Conservation (phyloP, 1,140 invertebrate genomes). For the Pogonus chalceus region DNA sequence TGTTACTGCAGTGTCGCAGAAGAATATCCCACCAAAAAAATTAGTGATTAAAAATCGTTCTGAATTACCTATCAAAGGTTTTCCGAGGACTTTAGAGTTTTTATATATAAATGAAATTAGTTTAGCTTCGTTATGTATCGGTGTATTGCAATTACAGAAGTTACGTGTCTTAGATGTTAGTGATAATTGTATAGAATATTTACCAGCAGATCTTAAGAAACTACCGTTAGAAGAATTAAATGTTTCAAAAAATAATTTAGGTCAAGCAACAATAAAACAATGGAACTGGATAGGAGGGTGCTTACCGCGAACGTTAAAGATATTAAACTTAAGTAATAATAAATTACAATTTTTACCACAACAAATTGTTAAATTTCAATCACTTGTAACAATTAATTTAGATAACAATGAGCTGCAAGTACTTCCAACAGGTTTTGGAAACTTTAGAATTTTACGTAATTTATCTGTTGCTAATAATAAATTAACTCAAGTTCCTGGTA, state of each 20-base stretch:
- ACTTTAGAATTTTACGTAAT: slow-evolving; percentile 23
- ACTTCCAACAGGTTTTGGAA: slow-evolving; percentile 37
- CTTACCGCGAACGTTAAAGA: slow-evolving; percentile 29
- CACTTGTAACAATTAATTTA: slow-evolving; percentile 44
- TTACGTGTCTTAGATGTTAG: slow-evolving; percentile 63
- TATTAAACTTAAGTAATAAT: slow-evolving; percentile 55
- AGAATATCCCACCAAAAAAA: slow-evolving; percentile 40
- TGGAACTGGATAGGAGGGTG: slow-evolving; percentile 55
- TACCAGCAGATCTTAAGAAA: slow-evolving; percentile 64
- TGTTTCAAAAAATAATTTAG: slow-evolving; percentile 60
- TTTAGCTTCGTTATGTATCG: slow-evolving; percentile 51
- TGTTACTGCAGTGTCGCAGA: slow-evolving; percentile 36
- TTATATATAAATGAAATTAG: slow-evolving; percentile 48
- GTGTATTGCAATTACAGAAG: slow-evolving; percentile 52
- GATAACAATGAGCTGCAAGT: slow-evolving; percentile 42
- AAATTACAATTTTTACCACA: slow-evolving; percentile 46
- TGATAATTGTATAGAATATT: slow-evolving; percentile 58
- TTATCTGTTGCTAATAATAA: slow-evolving; percentile 41
- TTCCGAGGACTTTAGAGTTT: slow-evolving; percentile 50
- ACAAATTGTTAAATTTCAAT: slow-evolving; percentile 47
- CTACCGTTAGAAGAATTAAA: slow-evolving; percentile 56
- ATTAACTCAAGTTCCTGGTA: slow-evolving; percentile 46
- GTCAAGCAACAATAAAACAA: slow-evolving; percentile 37
- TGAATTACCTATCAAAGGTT: slow-evolving; percentile 57
- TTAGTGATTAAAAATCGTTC: slow-evolving; percentile 47